Conservation (phyloP, 1,140 invertebrate species). For the Lordiphosa clarofinis region DNA sequence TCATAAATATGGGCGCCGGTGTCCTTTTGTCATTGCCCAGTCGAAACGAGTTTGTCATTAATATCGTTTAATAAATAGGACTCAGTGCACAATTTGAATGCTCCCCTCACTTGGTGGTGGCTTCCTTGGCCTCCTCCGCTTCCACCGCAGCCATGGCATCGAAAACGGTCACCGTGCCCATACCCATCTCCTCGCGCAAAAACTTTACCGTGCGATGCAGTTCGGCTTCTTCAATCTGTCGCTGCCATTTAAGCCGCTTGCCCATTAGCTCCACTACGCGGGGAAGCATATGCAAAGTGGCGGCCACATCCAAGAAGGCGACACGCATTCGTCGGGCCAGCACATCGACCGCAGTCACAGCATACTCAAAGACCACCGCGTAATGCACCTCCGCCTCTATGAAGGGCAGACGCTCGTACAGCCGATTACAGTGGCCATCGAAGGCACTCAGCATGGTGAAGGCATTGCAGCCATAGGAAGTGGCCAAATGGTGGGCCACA, state of each 20-base stretch:
- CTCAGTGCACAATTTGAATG: background rate
- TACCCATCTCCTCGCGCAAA: slow-evolving; percentile 20
- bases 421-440: background rate
- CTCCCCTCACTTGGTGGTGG: background rate
- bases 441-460: slow-evolving; percentile 8
- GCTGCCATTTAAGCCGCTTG: background rate
- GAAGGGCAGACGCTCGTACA: slow-evolving; percentile 8
- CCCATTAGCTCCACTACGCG: slow-evolving; percentile 21
- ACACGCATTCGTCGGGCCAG: slow-evolving; percentile 12
- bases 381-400: slow-evolving; percentile 21
- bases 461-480: slow-evolving; percentile 18
- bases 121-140: background rate
- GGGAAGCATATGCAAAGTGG: slow-evolving; percentile 15
- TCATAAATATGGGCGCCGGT: slow-evolving; percentile 25
- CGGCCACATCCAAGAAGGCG: slow-evolving; percentile 20
- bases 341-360: slow-evolving; percentile 14
- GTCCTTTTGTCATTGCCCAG: slow-evolving; percentile 52
- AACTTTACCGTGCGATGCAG: background rate
- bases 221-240: background rate
- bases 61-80: slow-evolving; percentile 1
- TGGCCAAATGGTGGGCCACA: slow-evolving; percentile 10
- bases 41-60: slow-evolving; percentile 34
- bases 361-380: slow-evolving; percentile 13
- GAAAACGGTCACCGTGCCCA: slow-evolving; percentile 15
- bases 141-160: background rate